A percentile compares a stretch with the other conserved stretches of the same genome.
Conservation (phyloP, 1,140 invertebrate species). For the Drosophila nannoptera region DNA sequence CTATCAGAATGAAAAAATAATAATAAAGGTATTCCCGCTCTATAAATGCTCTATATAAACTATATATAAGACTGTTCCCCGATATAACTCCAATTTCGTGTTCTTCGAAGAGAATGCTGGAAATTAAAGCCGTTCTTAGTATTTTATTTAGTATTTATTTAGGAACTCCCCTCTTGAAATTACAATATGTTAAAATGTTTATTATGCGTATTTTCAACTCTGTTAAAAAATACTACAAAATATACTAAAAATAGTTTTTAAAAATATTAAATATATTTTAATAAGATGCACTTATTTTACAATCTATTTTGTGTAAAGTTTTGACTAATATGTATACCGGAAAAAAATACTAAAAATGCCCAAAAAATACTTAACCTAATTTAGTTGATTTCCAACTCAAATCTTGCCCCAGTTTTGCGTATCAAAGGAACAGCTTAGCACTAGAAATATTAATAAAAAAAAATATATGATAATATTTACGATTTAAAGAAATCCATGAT, state of each 20-base stretch:
- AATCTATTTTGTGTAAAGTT: too few species aligned
- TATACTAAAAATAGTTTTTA: too few species aligned
- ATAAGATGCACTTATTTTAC: too few species aligned
- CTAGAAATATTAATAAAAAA: slow-evolving; percentile 28
- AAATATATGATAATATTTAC: not conserved
- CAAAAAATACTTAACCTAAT: not conserved
- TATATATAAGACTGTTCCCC: slow-evolving; percentile 14
- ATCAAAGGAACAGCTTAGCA: slow-evolving; percentile 51
- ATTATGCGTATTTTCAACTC: not conserved
- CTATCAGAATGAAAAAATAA: not conserved
- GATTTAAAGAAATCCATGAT: not conserved
- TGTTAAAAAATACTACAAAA: too few species aligned
- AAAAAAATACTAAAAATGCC: not conserved
- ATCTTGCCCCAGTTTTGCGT: slow-evolving; percentile 33
- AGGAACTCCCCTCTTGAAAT: too few species aligned
- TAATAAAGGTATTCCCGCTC: slow-evolving; percentile 10
- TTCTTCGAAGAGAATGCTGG: not conserved
- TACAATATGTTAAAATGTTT: too few species aligned
- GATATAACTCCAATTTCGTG: not conserved
- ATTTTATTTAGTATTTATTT: not conserved
- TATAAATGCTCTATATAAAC: not conserved
- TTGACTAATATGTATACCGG: not conserved
- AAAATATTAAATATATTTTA: too few species aligned
- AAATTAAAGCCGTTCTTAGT: not conserved
- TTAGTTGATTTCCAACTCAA: not conserved